Evolutionary conservation across 1,140 invertebrate species (phyloP).

Genomic region (Hermetia illucens): DNA sequence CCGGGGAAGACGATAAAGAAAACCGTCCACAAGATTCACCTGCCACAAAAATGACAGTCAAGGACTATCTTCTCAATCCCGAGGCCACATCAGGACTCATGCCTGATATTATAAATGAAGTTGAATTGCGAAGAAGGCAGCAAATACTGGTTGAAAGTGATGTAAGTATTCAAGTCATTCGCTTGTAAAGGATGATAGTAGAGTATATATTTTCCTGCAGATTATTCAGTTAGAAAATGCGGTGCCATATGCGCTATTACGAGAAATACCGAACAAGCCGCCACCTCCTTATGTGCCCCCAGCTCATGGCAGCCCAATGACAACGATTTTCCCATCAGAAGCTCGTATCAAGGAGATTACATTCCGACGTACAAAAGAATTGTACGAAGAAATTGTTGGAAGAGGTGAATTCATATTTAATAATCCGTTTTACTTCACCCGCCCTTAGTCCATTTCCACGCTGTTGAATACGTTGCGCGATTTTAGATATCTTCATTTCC

Average conservation of each 20-base stretch:
- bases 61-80: too few species aligned
- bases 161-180: slow-evolving; percentile 4
- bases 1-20: too few species aligned
- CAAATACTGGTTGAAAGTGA: slow-evolving; percentile 10
- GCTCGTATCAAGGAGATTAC: slow-evolving; percentile 14
- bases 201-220: too few species aligned
- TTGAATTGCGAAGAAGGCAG: slow-evolving; percentile 10
- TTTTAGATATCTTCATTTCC: too few species aligned
- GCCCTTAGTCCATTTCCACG: too few species aligned
- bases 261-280: slow-evolving; percentile 17
- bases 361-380: slow-evolving; percentile 11
- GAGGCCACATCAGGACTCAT: slow-evolving; percentile 7
- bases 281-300: slow-evolving; percentile 16
- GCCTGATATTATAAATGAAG: slow-evolving; percentile 13
- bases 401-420: slow-evolving; percentile 10
- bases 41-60: too few species aligned
- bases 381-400: slow-evolving; percentile 11
- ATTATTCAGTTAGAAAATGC: slow-evolving; percentile 1
- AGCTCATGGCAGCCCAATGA: slow-evolving; percentile 15
- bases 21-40: too few species aligned
- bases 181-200: too few species aligned
- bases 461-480: too few species aligned
- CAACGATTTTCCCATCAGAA: slow-evolving; percentile 15
- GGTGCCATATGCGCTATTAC: slow-evolving; percentile 9
- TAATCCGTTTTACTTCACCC: too few species aligned